phyloP scores from a whole-genome alignment of 2,797 vertebrate species.

The Acropternis orthonyx region DNA sequence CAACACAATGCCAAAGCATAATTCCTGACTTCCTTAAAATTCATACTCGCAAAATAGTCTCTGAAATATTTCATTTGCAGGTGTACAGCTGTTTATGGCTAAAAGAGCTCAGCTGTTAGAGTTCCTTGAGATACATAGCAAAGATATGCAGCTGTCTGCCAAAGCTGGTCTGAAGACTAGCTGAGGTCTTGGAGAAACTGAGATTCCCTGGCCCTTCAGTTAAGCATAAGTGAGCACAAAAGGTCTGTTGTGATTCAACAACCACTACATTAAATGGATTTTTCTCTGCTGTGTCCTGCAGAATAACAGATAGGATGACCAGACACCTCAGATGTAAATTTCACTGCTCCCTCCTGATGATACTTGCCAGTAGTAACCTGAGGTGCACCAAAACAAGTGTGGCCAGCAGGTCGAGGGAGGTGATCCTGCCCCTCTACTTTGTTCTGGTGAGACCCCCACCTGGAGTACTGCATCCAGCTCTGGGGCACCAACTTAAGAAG shows the following conservation, averaged over 20 bases:
- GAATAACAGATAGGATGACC: background rate
- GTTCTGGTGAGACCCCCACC: background rate
- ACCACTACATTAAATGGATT: background rate
- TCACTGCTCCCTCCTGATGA: background rate
- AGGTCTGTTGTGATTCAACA: background rate
- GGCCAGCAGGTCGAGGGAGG: background rate
- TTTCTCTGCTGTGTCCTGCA: background rate
- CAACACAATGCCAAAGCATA: accelerated
- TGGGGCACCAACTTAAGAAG: background rate
- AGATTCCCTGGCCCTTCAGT: background rate
- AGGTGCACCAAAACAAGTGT: background rate
- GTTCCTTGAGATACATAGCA: background rate
- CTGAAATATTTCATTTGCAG: background rate
- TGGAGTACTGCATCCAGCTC: background rate
- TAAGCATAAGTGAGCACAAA: background rate
- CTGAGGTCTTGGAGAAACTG: background rate
- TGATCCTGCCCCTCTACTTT: background rate
- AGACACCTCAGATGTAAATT: background rate
- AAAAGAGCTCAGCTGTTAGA: background rate
- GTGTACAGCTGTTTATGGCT: background rate
- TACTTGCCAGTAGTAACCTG: background rate
- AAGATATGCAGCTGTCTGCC: background rate
- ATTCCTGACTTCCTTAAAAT: background rate
- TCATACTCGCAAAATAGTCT: background rate
- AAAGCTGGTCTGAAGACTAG: background rate